Conservation (phyloP, 2,888 invertebrate genomes). For the Diarsia mendica region DNA sequence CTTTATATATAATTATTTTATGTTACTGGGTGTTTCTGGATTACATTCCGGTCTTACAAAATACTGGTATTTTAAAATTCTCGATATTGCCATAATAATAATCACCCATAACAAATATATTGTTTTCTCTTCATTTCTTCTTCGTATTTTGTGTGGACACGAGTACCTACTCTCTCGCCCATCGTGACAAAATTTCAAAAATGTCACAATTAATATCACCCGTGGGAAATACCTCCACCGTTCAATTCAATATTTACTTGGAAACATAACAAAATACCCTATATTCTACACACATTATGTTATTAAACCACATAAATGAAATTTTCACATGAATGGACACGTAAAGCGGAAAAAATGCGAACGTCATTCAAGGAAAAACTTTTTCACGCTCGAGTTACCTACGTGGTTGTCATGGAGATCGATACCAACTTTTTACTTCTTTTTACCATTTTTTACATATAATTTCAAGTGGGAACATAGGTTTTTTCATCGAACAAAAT, state of each 20-base stretch:
- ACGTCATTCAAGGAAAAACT: slow-evolving; percentile 46
- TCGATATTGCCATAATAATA: neutral
- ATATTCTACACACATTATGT: slow-evolving; percentile 24
- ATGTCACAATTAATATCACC: neutral
- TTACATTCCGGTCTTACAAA: neutral
- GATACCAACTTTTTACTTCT: slow-evolving; percentile 24
- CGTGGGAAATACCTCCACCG: neutral
- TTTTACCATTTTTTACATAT: neutral
- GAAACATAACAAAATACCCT: slow-evolving; percentile 16
- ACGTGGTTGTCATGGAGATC: slow-evolving; percentile 31
- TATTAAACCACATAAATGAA: slow-evolving; percentile 51
- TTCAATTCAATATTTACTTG: slow-evolving; percentile 13
- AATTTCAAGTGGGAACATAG: slow-evolving; percentile 13
- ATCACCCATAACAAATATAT: neutral
- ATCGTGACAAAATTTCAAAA: neutral
- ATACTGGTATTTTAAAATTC: no score
- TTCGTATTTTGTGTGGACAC: neutral
- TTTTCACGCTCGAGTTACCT: slow-evolving; percentile 33
- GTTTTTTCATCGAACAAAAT: slow-evolving; percentile 17
- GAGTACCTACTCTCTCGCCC: neutral
- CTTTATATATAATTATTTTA: slow-evolving; percentile 33
- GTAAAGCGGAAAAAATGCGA: slow-evolving; percentile 47
- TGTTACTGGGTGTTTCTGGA: neutral
- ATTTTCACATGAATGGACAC: slow-evolving; percentile 44
- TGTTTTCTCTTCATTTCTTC: neutral